Percentiles rank a stretch among this genome's conserved stretches.
Evolutionary conservation across 1,140 invertebrate species (phyloP).

Genomic region (Eurosta solidaginis): DNA sequence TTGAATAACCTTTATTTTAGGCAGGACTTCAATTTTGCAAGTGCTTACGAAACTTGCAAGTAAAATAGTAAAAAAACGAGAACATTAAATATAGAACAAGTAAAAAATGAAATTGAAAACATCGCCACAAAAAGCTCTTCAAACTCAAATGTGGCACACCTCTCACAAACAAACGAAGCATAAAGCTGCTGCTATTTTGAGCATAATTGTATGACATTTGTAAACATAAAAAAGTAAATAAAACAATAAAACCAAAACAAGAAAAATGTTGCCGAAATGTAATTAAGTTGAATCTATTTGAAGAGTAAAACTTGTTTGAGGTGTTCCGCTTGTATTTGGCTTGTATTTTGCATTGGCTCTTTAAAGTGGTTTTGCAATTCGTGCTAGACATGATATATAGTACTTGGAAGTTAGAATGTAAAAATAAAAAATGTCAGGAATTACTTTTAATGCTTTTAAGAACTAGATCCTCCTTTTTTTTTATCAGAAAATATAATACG

Average conservation of each 20-base stretch:
- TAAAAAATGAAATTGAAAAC: not conserved
- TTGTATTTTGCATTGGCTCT: too few relatives aligned
- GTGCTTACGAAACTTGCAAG: not conserved
- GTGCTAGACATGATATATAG: too few relatives aligned
- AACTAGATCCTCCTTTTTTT: too few relatives aligned
- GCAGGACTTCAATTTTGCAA: not conserved
- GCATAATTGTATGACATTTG: not conserved
- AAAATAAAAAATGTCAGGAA: too few relatives aligned
- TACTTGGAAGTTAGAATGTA: too few relatives aligned
- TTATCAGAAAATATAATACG: too few relatives aligned
- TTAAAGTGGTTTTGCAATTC: too few relatives aligned
- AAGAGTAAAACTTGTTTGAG: not conserved
- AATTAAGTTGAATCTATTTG: not conserved
- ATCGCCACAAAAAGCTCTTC: not conserved
- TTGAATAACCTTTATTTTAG: slow-evolving; percentile 17
- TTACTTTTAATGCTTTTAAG: too few relatives aligned
- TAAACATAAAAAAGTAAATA: not conserved
- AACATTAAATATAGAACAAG: not conserved
- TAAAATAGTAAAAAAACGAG: not conserved
- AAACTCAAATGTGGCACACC: not conserved
- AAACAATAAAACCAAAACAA: not conserved
- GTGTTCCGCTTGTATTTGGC: not conserved
- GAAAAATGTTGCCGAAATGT: too few relatives aligned
- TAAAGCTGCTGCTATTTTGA: not conserved
- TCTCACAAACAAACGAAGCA: not conserved